Conservation (phyloP, 2,797 vertebrate genomes). For the Lithobates pipiens region DNA sequence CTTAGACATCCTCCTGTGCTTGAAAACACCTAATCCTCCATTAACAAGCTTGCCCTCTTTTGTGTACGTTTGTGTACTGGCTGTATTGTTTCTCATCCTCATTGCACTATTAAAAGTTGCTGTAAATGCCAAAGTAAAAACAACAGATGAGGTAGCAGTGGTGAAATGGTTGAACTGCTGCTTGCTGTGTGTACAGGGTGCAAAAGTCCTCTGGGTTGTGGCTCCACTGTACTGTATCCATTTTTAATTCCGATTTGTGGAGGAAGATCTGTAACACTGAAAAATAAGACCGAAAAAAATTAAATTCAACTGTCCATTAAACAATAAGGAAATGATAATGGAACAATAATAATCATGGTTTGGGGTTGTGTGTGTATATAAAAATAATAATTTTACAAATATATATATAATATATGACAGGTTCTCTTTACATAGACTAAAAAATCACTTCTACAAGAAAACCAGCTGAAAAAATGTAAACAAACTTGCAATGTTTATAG, state of each 20-base stretch:
- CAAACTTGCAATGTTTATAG: too few species aligned
- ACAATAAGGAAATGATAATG: too few species aligned
- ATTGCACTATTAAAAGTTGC: conserved; percentile 43
- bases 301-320: background rate
- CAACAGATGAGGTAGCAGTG: conserved; percentile 58
- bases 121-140: conserved; percentile 63
- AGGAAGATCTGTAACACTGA: conserved; percentile 66
- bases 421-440: too few species aligned
- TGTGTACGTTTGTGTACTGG: conserved; percentile 11
- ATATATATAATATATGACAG: too few species aligned
- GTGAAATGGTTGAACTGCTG: conserved; percentile 49
- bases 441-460: too few species aligned
- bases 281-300: background rate
- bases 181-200: conserved; percentile 65
- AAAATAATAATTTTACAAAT: too few species aligned
- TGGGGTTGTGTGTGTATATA: too few species aligned
- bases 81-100: conserved; percentile 19
- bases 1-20: conserved; percentile 30
- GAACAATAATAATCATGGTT: too few species aligned
- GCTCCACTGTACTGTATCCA: conserved; percentile 80
- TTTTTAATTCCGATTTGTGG: conserved; percentile 82
- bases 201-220: conserved; percentile 67
- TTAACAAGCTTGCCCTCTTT: conserved; percentile 21
- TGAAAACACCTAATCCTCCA: conserved; percentile 37
- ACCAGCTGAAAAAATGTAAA: too few species aligned